Conservation (phyloP, 2,888 invertebrate genomes). For the Theodoxus fluviatilis region DNA sequence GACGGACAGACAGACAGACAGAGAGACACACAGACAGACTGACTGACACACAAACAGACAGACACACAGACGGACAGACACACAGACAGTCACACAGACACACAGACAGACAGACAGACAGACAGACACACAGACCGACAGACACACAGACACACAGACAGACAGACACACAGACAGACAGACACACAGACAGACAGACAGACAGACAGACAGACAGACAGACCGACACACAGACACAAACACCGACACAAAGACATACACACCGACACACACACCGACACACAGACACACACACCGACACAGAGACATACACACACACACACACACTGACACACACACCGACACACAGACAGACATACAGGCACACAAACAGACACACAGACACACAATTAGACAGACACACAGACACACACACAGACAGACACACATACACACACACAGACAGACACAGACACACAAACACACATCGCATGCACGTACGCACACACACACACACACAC, state of each 20-base stretch:
- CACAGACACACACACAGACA: neutral
- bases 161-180: neutral
- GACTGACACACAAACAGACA: neutral
- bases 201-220: constrained; percentile 12
- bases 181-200: constrained; percentile 13
- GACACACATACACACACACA: constrained; percentile 1
- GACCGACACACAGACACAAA: neutral
- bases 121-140: neutral
- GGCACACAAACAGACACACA: constrained; percentile 6
- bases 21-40: constrained; percentile 5
- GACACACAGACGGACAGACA: neutral
- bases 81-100: neutral
- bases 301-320: neutral
- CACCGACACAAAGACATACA: constrained; percentile 11
- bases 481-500: constrained; percentile 18
- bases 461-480: neutral
- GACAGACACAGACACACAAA: constrained; percentile 15
- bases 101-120: constrained; percentile 13
- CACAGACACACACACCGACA: neutral
- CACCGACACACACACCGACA: constrained; percentile 5
- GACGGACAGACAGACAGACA: neutral
- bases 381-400: neutral
- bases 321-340: neutral
- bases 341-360: neutral
- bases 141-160: neutral